These are phyloP conservation scores for Micromys minutus DNA, from an alignment of 2,113 vertebrate genomes.

Conservation along the genomic window DNA sequence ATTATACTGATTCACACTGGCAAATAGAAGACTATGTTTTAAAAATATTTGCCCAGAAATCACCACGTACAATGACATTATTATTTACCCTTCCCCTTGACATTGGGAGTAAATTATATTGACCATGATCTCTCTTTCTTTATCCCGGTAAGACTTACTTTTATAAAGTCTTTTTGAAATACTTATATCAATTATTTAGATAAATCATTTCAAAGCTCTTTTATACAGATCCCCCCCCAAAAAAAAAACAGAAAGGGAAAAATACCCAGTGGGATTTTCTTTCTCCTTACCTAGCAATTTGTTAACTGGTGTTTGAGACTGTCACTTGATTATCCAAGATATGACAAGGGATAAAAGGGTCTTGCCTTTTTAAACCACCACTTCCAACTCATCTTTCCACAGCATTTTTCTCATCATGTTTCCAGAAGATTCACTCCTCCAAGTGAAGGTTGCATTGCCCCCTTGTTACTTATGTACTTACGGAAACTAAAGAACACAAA, in stretches of 20 bases:
- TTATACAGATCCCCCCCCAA: background rate
- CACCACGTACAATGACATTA: background rate
- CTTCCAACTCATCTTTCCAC: background rate
- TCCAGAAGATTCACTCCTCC: background rate
- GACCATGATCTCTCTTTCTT: background rate
- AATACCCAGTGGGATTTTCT: too few relatives aligned
- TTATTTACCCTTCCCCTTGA: background rate
- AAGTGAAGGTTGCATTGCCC: background rate
- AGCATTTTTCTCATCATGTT: background rate
- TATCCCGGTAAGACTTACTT: background rate
- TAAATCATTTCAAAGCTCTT: background rate
- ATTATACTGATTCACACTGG: background rate
- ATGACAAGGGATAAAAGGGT: background rate
- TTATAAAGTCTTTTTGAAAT: background rate
- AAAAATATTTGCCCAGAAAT: background rate
- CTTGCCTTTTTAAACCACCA: background rate
- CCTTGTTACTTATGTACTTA: background rate
- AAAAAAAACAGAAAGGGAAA: background rate
- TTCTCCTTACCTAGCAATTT: background rate
- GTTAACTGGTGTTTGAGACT: constrained; percentile 13
- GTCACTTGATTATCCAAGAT: background rate
- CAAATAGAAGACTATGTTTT: background rate
- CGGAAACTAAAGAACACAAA: background rate
- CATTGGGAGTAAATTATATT: background rate
- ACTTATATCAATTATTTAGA: background rate